Base-by-base conservation (phyloP, 2,113 vertebrate species). In the Strix aluco region DNA sequence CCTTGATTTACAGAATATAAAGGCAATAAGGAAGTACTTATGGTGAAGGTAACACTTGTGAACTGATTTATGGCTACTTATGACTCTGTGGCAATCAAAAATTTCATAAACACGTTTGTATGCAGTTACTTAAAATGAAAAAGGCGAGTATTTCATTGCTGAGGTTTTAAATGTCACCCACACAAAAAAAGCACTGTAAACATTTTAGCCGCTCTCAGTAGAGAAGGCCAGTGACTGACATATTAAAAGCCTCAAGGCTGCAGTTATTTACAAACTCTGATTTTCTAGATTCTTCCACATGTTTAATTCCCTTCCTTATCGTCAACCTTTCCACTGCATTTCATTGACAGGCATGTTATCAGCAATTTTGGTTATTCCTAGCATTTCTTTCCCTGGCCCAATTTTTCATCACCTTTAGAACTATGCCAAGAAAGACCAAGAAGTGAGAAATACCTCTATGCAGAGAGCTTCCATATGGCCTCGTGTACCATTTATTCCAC, bases 101-200 rank as follows among this genome's bases (percentile, higher is more conserved):
- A 91, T 93, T 95, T 95, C 71, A 55, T 86, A 95, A 95, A 70
- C 82, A 95, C 29, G 54, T 92, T 88, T 95, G 51, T 77, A 93
- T 70, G 78, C 74, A 77, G 81, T 55, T 77, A 59, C 78, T 90
- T 91, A 80, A 87, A 94, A 91, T 55, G 71, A 83, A 94, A 94
- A 95, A 94, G 67, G 82, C 9, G 4, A 54, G 36, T 57, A 65
- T 82, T 88, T 80, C 36, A 51, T 86, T 92, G 59, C 54, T 63
- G 70, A 91, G 78, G 34, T 88, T 95, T 95, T 92, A 96, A 95
- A 96, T 91, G 89, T 69, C 81, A 97, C 62, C 84, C 66, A 91
- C 81, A 81, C 90, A 38, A 69, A 82, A 59, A 92, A 91, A 70
- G 17, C 70, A 63, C 61, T 42, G 66, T 80, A 93, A 96, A 96